phyloP scores from a whole-genome alignment of 2,113 vertebrate species.

The Pollimyrus isidori region DNA sequence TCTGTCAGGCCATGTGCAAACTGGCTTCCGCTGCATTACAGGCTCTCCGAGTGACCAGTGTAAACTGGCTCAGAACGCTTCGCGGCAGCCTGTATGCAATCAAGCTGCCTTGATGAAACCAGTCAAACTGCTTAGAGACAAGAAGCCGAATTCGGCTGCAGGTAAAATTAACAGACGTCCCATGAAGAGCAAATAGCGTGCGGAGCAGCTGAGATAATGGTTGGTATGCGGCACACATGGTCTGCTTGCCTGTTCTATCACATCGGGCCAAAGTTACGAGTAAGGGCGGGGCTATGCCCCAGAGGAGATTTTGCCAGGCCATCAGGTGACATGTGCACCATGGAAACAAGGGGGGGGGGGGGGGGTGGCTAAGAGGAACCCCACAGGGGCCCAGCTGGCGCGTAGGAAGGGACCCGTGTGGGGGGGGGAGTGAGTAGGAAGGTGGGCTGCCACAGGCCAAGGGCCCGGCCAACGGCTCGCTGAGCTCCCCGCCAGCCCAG shows the following conservation, averaged over 20 bases:
- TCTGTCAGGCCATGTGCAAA: background rate
- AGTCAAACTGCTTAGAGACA: background rate
- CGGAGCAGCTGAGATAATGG: background rate
- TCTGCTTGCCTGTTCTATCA: background rate
- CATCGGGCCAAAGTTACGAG: background rate
- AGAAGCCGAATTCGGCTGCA: background rate
- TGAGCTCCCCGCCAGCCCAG: background rate
- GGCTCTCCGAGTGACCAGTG: background rate
- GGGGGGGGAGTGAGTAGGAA: background rate
- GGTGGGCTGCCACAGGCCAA: background rate
- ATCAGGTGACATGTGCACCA: conserved; percentile 2
- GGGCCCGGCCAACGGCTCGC: background rate
- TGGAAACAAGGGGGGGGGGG: background rate
- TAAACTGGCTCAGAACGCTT: background rate
- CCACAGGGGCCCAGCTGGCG: background rate
- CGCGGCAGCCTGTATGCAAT: background rate
- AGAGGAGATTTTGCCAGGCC: background rate
- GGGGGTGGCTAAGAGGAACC: background rate
- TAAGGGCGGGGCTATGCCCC: background rate
- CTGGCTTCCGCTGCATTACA: background rate
- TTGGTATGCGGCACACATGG: background rate
- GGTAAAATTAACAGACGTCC: background rate
- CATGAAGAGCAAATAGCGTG: background rate
- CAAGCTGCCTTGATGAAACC: background rate
- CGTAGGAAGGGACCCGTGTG: background rate